Percentiles rank a stretch among this genome's conserved stretches.
Evolutionary conservation across 2,113 vertebrate species (phyloP).

Genomic region (Glaucomys volans): DNA sequence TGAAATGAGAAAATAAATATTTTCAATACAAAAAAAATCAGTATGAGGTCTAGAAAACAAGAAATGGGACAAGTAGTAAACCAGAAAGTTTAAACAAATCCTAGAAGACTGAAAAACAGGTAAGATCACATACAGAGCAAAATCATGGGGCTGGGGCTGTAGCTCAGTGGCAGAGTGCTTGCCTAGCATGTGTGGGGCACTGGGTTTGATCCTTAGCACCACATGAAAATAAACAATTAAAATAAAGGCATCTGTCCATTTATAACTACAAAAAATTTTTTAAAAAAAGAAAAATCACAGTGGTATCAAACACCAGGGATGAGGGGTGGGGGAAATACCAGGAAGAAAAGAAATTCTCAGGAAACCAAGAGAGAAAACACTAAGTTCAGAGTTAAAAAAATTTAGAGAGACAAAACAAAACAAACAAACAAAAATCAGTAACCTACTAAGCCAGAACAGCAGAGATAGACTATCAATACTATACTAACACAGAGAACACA

Average conservation of each 20-base stretch:
- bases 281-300: background rate
- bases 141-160: background rate
- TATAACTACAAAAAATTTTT: no score
- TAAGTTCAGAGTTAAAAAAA: background rate
- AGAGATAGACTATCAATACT: background rate
- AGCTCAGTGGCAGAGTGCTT: no score
- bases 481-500: background rate
- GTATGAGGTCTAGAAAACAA: background rate
- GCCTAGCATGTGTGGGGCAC: no score
- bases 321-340: background rate
- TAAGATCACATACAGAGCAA: background rate
- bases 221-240: no score
- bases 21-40: background rate
- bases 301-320: background rate
- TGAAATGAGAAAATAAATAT: constrained; percentile 47
- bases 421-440: background rate
- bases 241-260: no score
- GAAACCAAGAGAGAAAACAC: constrained; percentile 33
- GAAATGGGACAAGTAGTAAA: constrained; percentile 14
- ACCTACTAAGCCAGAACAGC: background rate
- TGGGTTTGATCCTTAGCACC: no score
- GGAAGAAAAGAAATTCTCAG: background rate
- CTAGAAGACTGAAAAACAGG: background rate
- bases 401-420: background rate
- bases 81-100: constrained; percentile 14